Base-by-base conservation (phyloP, 37 sponge, comb jelly and placozoan species). In the Dysidea cf. avara region DNA sequence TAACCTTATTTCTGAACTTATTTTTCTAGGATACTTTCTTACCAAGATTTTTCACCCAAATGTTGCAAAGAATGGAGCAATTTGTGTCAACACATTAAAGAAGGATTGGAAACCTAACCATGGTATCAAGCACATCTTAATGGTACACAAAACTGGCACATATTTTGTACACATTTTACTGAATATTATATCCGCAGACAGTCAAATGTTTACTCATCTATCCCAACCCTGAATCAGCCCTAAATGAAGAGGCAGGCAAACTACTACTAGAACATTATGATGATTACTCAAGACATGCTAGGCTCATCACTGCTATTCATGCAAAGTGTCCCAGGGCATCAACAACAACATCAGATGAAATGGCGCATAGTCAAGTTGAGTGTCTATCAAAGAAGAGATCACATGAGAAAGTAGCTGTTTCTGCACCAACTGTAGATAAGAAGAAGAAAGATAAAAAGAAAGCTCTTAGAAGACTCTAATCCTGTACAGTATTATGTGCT, bases 31-130 rank as follows among this genome's bases (percentile, higher is more conserved):
- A 7, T 97, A 82, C 68, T 97, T 97, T 68, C 52, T 93, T 25
- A 97, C 97, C 31, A 97, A 97, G 60, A 93, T 97, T 28, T 97
- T 97, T 58, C 97, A 97, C 33, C 97, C 97, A 32, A 97, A 97
- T 74, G 97, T 97, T 46, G 87, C 97, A 7, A 81, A 79, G 33
- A 93, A 87, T 81, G 97, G 97, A 51, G 97, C 91, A n/a, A 97
- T 97, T 7, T 97, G 97, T 87, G 97, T 97, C 46, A 97, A 97
- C 76, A 97, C 97, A 11, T 86, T 97, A 54, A 97, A 97, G 71
- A 86, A 73, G 71, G 97, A 97, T 78, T 97, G 97, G 97, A 97
- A 97, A 61, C 79, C 97, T 0, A 86, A 90, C 1, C 86, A 87
- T 33, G 97, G 97, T 17, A 93, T 97, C 34, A 83, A 77, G 48